These are phyloP conservation scores for Polydrusus tereticollis DNA, from an alignment of 2,888 invertebrate genomes.

Conservation along the genomic window DNA sequence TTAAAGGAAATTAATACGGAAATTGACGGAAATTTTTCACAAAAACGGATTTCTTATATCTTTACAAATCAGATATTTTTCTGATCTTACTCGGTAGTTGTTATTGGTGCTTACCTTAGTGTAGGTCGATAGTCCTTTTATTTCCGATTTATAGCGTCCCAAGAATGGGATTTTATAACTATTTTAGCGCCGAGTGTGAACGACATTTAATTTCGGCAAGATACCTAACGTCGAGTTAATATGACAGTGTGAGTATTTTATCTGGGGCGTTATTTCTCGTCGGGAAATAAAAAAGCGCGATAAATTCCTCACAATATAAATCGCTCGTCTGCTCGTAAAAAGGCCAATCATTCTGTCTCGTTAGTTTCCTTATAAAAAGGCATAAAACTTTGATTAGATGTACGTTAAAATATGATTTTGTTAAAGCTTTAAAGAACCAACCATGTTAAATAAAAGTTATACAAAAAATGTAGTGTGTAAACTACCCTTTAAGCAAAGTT, in stretches of 20 bases:
- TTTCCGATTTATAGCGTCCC: conserved; percentile 44
- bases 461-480: too few species aligned
- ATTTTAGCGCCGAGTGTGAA: conserved; percentile 51
- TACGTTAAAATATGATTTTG: background rate
- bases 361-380: conserved; percentile 11
- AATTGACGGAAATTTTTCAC: too few species aligned
- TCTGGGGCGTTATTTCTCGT: conserved; percentile 57
- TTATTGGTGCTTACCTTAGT: background rate
- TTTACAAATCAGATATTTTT: background rate
- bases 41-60: too few species aligned
- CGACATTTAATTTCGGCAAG: conserved; percentile 50
- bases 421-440: background rate
- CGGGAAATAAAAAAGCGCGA: conserved; percentile 55
- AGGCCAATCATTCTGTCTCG: conserved; percentile 16
- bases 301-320: conserved; percentile 55
- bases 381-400: conserved; percentile 2
- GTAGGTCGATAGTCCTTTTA: conserved; percentile 29
- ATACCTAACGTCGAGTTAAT: conserved; percentile 60
- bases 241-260: conserved; percentile 60
- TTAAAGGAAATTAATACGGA: too few species aligned
- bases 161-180: conserved; percentile 55
- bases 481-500: too few species aligned
- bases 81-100: conserved; percentile 9
- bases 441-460: too few species aligned
- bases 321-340: conserved; percentile 20